Percentiles rank a stretch among this genome's conserved stretches.
phyloP scores from a whole-genome alignment of 2,888 invertebrate species.

The Gari tellinella region DNA sequence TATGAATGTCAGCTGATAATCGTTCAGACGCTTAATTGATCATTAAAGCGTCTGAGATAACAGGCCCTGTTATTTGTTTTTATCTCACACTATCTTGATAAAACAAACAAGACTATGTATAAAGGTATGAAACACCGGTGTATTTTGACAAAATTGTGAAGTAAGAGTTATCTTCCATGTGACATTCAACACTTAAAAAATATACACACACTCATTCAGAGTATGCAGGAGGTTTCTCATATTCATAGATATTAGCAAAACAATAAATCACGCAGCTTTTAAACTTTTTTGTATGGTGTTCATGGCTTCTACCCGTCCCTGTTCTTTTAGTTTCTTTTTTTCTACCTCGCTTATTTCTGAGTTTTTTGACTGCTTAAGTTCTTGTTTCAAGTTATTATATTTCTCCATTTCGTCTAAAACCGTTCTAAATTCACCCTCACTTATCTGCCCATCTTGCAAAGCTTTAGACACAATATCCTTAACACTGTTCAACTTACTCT shows the following conservation, averaged over 20 bases:
- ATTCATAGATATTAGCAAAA: too few relatives aligned
- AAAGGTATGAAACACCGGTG: neutral
- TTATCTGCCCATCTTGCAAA: conserved; percentile 29
- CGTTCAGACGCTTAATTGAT: neutral
- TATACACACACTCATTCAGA: too few relatives aligned
- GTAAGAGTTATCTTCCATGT: neutral
- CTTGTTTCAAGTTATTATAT: conserved; percentile 17
- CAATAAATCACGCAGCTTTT: conserved; percentile 6
- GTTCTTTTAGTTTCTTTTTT: conserved; percentile 15
- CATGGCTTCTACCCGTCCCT: conserved; percentile 10
- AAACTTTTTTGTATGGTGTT: conserved; percentile 5
- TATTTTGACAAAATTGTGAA: neutral
- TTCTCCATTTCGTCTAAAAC: conserved; percentile 16
- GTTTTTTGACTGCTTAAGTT: conserved; percentile 8
- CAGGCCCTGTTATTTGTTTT: too few relatives aligned
- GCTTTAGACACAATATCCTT: conserved; percentile 33
- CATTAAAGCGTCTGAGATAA: too few relatives aligned
- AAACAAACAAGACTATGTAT: neutral
- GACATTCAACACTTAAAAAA: too few relatives aligned
- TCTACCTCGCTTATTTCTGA: conserved; percentile 13
- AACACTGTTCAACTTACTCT: conserved; percentile 27
- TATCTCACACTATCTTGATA: neutral
- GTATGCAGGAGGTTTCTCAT: too few relatives aligned
- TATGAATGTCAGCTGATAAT: conserved; percentile 5
- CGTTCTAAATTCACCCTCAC: conserved; percentile 26